Conservation (phyloP, 2,113 vertebrate species). For the Cottus gobio region DNA sequence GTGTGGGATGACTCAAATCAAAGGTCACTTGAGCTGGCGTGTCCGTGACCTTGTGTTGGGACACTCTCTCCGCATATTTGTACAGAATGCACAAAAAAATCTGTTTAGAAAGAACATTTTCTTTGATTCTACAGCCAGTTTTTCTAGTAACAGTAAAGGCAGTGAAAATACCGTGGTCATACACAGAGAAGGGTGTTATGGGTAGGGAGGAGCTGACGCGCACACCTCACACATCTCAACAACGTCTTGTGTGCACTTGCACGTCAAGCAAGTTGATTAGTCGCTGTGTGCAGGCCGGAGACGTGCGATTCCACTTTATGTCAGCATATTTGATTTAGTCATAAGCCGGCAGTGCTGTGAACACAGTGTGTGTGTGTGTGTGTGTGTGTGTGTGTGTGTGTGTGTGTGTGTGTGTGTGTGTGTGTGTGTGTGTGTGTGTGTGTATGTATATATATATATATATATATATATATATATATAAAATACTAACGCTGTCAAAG, state of each 20-base stretch:
- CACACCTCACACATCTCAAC: neutral
- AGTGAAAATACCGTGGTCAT: neutral
- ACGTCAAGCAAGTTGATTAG: neutral
- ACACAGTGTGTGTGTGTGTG: neutral
- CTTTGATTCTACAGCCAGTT: neutral
- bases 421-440: neutral
- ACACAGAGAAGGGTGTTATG: neutral
- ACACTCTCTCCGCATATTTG: neutral
- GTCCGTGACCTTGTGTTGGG: neutral
- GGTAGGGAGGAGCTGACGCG: neutral
- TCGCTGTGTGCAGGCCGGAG: no score
- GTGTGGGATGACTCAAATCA: neutral
- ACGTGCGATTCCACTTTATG: neutral
- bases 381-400: neutral
- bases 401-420: neutral
- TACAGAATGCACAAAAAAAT: no score
- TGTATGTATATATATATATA: neutral
- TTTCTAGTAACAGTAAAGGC: neutral
- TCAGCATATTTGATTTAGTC: neutral
- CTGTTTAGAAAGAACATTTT: no score
- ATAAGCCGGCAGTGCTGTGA: neutral
- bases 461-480: no score
- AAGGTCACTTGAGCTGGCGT: no score
- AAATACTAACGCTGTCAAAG: slow-evolving; percentile 88
- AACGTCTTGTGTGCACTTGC: neutral